Percentiles rank a stretch among this genome's conserved stretches.
Evolutionary conservation across 2,888 invertebrate species (phyloP).

Genomic region (Thelaira solivaga): DNA sequence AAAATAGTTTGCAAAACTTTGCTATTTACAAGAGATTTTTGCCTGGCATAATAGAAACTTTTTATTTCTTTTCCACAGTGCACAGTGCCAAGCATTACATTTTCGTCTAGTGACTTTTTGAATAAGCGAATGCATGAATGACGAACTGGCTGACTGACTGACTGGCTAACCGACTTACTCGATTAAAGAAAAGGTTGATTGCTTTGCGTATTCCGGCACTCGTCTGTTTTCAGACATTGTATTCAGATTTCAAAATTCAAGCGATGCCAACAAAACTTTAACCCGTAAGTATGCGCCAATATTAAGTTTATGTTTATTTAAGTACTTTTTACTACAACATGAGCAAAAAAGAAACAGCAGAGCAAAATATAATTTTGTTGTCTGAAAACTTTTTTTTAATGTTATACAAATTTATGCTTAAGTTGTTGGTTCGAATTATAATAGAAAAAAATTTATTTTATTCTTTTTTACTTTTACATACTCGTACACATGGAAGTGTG

Average conservation of each 20-base stretch:
- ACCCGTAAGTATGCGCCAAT: slow-evolving; percentile 55
- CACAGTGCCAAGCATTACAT: not conserved
- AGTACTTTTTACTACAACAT: slow-evolving; percentile 48
- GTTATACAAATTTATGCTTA: slow-evolving; percentile 55
- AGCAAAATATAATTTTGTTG: slow-evolving; percentile 53
- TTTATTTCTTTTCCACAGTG: slow-evolving; percentile 19
- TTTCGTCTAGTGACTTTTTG: not conserved
- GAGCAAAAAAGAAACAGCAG: not conserved
- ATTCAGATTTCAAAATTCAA: not conserved
- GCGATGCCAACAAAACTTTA: slow-evolving; percentile 53
- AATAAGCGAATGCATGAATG: not conserved
- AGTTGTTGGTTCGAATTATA: slow-evolving; percentile 43
- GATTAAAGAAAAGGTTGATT: slow-evolving; percentile 14
- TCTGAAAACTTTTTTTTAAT: slow-evolving; percentile 56
- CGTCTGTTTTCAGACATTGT: not conserved
- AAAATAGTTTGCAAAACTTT: slow-evolving; percentile 50
- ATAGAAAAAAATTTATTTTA: slow-evolving; percentile 35
- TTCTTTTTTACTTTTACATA: slow-evolving; percentile 3
- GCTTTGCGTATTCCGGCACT: not conserved
- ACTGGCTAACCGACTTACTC: no score
- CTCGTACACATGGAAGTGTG: no score
- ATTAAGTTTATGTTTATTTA: slow-evolving; percentile 60
- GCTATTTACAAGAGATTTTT: slow-evolving; percentile 33
- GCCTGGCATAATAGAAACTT: slow-evolving; percentile 29
- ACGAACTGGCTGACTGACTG: no score